A percentile compares a stretch with the other conserved stretches of the same genome.
Evolutionary conservation across 2,113 vertebrate species (phyloP).

Genomic region (Prinia subflava): DNA sequence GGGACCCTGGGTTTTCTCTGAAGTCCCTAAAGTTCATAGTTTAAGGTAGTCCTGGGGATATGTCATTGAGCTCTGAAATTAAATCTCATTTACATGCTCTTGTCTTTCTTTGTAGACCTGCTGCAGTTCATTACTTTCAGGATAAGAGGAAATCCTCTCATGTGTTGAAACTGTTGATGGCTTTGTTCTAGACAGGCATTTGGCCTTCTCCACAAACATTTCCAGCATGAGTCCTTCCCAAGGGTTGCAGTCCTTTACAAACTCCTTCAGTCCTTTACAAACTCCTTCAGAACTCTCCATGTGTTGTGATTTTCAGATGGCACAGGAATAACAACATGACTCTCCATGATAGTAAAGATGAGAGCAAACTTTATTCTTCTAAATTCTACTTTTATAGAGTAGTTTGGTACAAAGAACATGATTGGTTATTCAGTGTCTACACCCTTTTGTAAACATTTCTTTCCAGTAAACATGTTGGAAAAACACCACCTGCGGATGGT

Average conservation of each 20-base stretch:
- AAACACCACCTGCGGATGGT: no score
- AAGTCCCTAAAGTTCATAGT: background rate
- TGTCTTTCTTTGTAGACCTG: background rate
- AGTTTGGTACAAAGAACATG: no score
- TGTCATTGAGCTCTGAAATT: background rate
- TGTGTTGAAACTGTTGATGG: background rate
- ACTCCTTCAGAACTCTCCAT: background rate
- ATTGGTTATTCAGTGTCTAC: no score
- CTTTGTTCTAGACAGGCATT: background rate
- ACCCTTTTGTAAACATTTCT: no score
- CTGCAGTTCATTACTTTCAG: background rate
- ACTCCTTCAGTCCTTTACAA: background rate
- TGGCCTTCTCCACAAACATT: background rate
- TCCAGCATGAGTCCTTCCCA: fast-evolving
- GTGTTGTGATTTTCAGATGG: no score
- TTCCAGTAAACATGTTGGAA: no score
- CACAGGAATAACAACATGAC: no score
- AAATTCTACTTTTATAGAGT: no score
- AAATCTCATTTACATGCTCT: background rate
- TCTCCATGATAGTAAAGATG: no score
- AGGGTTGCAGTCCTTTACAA: background rate
- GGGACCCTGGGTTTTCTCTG: background rate
- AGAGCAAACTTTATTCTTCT: no score
- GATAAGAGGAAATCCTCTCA: background rate
- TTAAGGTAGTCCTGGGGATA: background rate